Evolutionary conservation across 2,888 invertebrate species (phyloP).

Genomic region (Eupithecia subfuscata): DNA sequence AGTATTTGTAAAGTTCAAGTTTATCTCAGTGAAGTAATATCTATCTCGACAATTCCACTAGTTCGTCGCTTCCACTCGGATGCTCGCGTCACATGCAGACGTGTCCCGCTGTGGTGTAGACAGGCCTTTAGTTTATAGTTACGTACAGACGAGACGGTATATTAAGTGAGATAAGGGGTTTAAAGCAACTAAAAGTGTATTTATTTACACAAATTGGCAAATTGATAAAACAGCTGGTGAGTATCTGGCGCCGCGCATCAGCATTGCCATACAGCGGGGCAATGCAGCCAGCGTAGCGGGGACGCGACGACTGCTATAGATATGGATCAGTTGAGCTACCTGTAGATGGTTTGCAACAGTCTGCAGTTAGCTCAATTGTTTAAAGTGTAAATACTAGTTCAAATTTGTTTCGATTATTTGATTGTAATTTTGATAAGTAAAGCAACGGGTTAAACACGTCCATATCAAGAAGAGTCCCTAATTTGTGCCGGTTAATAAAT

Average conservation of each 20-base stretch:
- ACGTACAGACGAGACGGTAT: background rate
- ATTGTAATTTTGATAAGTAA: background rate
- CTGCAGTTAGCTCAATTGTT: too few species aligned
- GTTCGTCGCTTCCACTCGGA: background rate
- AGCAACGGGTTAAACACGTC: background rate
- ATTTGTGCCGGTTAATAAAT: too few species aligned
- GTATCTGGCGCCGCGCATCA: too few species aligned
- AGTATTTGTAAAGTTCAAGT: background rate
- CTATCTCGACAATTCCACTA: background rate
- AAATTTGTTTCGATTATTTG: too few species aligned
- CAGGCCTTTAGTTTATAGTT: background rate
- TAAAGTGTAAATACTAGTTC: too few species aligned
- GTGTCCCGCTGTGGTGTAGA: background rate
- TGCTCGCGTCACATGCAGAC: background rate
- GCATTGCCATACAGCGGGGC: too few species aligned
- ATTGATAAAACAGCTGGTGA: too few species aligned
- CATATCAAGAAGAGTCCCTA: background rate
- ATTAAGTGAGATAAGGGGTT: too few species aligned
- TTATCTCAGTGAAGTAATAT: constrained; percentile 1
- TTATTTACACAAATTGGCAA: too few species aligned
- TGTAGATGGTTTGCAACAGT: too few species aligned
- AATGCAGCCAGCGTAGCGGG: too few species aligned
- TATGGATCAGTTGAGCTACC: background rate
- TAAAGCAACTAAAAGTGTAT: background rate
- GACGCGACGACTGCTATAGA: too few species aligned